These are phyloP conservation scores for Myotis vivesi DNA, from an alignment of 2,797 vertebrate genomes.

Conservation along the genomic window DNA sequence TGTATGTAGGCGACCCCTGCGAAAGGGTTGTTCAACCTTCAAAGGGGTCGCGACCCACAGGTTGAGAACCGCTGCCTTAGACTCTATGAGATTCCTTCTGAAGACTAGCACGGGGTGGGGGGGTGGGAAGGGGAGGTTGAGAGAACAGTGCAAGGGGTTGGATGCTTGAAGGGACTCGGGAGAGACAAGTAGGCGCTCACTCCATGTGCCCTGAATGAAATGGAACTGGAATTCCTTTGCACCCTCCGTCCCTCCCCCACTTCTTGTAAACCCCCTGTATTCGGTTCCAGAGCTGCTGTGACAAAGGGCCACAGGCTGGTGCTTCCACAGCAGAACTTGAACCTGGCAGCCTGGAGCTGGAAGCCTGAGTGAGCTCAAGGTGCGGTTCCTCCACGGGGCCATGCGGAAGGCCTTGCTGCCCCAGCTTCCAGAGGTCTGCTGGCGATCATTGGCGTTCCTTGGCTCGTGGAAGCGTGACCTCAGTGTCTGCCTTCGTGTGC, in stretches of 20 bases:
- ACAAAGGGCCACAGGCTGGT: background rate
- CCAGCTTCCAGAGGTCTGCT: background rate
- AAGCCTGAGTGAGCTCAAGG: background rate
- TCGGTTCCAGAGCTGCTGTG: background rate
- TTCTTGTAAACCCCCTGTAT: background rate
- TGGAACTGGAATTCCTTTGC: background rate
- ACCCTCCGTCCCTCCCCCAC: background rate
- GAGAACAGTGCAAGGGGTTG: background rate
- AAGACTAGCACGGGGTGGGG: background rate
- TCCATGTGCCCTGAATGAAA: fast-evolving
- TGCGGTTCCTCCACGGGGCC: background rate
- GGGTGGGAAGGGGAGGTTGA: background rate
- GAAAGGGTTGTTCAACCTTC: too few relatives aligned
- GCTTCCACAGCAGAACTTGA: background rate
- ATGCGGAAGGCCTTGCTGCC: fast-evolving
- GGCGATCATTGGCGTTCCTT: background rate
- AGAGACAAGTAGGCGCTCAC: background rate
- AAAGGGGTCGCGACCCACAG: too few relatives aligned
- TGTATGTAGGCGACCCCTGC: too few relatives aligned
- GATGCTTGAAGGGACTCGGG: background rate
- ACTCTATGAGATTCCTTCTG: background rate
- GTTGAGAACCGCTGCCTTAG: background rate
- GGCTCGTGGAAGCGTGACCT: background rate
- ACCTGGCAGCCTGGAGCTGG: background rate
- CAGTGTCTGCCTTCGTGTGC: background rate